These are phyloP conservation scores for Entelurus aequoreus DNA, from an alignment of 2,113 vertebrate genomes.

Conservation along the genomic window DNA sequence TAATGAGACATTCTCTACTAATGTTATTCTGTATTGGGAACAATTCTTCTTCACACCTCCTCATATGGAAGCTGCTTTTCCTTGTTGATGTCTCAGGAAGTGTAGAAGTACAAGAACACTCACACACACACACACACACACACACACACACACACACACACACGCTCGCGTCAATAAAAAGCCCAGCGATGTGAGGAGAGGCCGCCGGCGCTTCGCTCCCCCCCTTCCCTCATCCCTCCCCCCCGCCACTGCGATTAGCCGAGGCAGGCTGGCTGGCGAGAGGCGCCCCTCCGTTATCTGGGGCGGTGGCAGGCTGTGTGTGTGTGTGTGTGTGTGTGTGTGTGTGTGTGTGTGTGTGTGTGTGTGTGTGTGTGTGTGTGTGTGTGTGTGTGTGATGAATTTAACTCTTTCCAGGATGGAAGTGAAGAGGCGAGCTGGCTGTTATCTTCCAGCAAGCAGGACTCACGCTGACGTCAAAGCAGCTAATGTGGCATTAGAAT, in stretches of 20 bases:
- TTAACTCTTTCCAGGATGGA: slow-evolving; percentile 58
- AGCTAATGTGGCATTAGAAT: background rate
- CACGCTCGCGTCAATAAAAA: slow-evolving; percentile 64
- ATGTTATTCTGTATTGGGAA: no score
- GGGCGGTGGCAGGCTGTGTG: slow-evolving; percentile 68
- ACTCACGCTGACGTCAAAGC: background rate
- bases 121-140: slow-evolving; percentile 3
- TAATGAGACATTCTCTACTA: no score
- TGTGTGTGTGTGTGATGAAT: slow-evolving; percentile 53
- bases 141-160: slow-evolving; percentile 12
- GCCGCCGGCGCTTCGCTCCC: slow-evolving; percentile 64
- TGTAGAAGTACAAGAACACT: background rate
- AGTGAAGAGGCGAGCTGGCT: slow-evolving; percentile 28
- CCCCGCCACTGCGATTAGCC: slow-evolving; percentile 69
- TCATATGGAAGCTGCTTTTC: no score
- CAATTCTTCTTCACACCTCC: no score
- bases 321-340: slow-evolving; percentile 14
- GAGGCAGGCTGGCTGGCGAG: slow-evolving; percentile 68
- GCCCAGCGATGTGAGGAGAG: slow-evolving; percentile 65
- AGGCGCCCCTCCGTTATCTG: slow-evolving; percentile 72
- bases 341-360: slow-evolving; percentile 35
- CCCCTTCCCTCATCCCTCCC: slow-evolving; percentile 34
- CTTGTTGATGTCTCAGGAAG: no score
- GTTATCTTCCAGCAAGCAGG: slow-evolving; percentile 4
- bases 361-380: slow-evolving; percentile 35